Evolutionary conservation across 2,888 invertebrate genomes (phyloP), one percentile per base, ranked within the genome.

Genomic region (Pherbina coryleti): DNA sequence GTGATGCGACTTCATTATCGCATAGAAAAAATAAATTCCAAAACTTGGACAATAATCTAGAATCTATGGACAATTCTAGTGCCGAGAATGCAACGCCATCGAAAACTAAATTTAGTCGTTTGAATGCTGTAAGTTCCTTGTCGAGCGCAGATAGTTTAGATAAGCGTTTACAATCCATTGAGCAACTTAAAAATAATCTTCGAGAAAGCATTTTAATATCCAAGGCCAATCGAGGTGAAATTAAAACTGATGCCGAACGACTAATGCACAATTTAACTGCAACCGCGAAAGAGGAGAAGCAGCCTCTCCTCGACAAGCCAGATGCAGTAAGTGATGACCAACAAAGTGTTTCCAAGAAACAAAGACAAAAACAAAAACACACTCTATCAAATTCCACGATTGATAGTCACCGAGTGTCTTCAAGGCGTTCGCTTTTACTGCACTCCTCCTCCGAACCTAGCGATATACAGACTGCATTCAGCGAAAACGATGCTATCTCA

Each of bases 141-240:
- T 7, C 11, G 17, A 22, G 44, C 49, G 66, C n/a, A 0, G 17
- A 73, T 37, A 77, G 53, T 75, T 72, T 72, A 78, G 79, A 51
- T 5, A 64, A 80, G 28, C 82, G 80, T 25, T 57, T 80, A 9
- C 17, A 70, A 19, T 62, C 75, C 49, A 79, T 82, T 44, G 82
- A 82, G 55, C 71, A 80, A 11, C 37, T 82, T 17, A 82, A 81
- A 37, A 25, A 19, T 25, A 79, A 79, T 57, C 60, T 82, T 55
- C 77, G 75, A 49, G 79, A 79, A 71, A 72, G 77, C 2, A 79
- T 82, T 67, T 49, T 77, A 34, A 73, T 77, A 37, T 78, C 82
- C 1, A 77, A 70, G 51, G 77, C 73, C 60, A 78, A 81, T 31
- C 78, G 79, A 7, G 51, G 62, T n/a, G 71, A 76, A 70, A 22